Percentiles rank a stretch among this genome's conserved stretches.
Conservation (phyloP, 2,888 invertebrate genomes). For the Tineola bisselliella region DNA sequence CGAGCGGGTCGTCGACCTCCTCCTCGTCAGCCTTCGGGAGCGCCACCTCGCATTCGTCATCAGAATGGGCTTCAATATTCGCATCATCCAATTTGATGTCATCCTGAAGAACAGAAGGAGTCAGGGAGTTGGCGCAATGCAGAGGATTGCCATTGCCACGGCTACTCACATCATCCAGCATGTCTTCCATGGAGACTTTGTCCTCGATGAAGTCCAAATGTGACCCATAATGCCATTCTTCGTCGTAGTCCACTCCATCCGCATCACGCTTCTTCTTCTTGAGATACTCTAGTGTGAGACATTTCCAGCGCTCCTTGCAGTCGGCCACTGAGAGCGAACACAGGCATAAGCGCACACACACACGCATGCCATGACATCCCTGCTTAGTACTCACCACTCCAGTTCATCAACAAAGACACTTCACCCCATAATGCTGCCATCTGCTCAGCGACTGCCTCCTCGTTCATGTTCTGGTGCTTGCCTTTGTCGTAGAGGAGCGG, state of each 20-base stretch:
- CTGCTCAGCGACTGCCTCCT: background rate
- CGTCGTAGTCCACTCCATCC: background rate
- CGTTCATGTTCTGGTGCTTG: background rate
- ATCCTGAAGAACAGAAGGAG: too few relatives aligned
- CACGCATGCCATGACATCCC: too few relatives aligned
- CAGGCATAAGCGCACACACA: too few relatives aligned
- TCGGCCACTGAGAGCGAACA: too few relatives aligned
- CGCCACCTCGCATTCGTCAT: too few relatives aligned
- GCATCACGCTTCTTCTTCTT: background rate
- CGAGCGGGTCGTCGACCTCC: background rate
- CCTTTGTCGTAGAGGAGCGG: background rate
- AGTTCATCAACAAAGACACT: background rate
- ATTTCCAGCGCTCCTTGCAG: background rate
- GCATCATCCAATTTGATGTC: too few relatives aligned
- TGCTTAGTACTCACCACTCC: background rate
- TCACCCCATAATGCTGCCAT: background rate
- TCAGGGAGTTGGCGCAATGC: too few relatives aligned
- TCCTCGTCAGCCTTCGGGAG: too few relatives aligned
- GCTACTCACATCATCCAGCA: too few relatives aligned
- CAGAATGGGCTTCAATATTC: too few relatives aligned
- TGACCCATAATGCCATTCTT: background rate
- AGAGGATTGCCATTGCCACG: too few relatives aligned
- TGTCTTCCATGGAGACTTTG: too few relatives aligned
- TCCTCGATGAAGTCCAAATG: background rate
- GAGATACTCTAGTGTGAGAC: background rate